These are phyloP conservation scores for Nothocercus nigrocapillus DNA, from an alignment of 2,113 vertebrate species.

Conservation along the genomic window DNA sequence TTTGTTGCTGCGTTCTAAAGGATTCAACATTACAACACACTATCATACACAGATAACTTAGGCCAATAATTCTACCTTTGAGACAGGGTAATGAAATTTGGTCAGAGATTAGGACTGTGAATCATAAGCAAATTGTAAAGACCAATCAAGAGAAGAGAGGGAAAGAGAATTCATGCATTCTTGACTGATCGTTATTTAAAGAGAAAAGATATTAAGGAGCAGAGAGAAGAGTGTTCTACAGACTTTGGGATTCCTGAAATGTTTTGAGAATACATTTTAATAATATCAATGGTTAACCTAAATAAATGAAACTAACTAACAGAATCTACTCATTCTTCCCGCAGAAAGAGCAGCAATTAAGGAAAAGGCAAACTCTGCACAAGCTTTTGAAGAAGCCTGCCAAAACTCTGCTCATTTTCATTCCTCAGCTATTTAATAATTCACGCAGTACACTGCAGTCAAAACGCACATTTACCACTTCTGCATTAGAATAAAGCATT, in stretches of 20 bases:
- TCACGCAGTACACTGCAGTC: conserved; percentile 23
- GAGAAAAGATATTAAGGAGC: neutral
- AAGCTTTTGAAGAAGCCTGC: conserved; percentile 21
- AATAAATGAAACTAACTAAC: conserved; percentile 18
- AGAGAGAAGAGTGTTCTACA: neutral
- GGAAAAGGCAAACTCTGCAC: conserved; percentile 37
- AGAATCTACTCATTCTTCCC: neutral
- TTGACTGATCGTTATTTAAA: neutral
- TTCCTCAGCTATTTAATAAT: conserved; percentile 67
- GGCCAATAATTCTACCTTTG: neutral
- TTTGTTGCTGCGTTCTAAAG: neutral
- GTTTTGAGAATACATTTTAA: conserved; percentile 3
- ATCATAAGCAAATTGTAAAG: neutral
- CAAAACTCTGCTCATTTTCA: conserved; percentile 48
- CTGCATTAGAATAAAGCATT: conserved; percentile 28
- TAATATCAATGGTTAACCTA: neutral
- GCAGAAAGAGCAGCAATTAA: conserved; percentile 48
- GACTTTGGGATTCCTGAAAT: neutral
- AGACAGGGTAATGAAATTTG: neutral
- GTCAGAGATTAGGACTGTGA: neutral
- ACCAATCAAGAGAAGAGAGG: neutral
- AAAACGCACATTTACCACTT: conserved; percentile 46
- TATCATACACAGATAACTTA: neutral
- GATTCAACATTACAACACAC: neutral
- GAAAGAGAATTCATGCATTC: neutral